Conservation (phyloP, 2,113 vertebrate genomes). For the Oreochromis aureus region DNA sequence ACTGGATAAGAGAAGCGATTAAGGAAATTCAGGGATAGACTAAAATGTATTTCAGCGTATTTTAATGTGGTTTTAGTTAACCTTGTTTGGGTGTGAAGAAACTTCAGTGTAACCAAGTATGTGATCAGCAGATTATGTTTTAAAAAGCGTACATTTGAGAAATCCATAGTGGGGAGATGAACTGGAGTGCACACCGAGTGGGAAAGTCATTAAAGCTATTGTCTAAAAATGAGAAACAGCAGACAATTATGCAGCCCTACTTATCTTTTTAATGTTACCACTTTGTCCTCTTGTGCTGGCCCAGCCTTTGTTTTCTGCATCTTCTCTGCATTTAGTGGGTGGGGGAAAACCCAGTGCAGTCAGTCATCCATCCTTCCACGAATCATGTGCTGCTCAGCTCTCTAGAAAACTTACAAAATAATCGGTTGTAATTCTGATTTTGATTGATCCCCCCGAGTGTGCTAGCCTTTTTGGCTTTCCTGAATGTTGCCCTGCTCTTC, state of each 20-base stretch:
- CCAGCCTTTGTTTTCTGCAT: neutral
- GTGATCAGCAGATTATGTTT: neutral
- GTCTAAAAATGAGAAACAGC: neutral
- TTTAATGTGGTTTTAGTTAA: neutral
- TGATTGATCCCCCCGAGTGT: neutral
- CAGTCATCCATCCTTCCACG: neutral
- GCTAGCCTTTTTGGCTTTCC: neutral
- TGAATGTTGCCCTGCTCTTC: too few species aligned
- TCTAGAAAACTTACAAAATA: neutral
- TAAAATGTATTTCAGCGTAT: neutral
- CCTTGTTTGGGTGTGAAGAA: neutral
- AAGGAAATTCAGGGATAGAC: neutral
- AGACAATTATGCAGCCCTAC: neutral
- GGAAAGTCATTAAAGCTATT: neutral
- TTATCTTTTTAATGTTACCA: neutral
- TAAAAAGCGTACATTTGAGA: neutral
- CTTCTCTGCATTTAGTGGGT: neutral
- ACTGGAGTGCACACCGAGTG: neutral
- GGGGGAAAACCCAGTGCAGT: neutral
- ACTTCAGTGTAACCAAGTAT: neutral
- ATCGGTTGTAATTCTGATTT: neutral
- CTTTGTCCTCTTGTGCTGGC: neutral
- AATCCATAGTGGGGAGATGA: neutral
- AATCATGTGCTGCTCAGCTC: neutral
- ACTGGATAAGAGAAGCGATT: neutral